Percentiles rank a stretch among this genome's conserved stretches.
These are phyloP conservation scores for Drosophila lacicola DNA, from an alignment of 2,888 invertebrate species.

Conservation along the genomic window DNA sequence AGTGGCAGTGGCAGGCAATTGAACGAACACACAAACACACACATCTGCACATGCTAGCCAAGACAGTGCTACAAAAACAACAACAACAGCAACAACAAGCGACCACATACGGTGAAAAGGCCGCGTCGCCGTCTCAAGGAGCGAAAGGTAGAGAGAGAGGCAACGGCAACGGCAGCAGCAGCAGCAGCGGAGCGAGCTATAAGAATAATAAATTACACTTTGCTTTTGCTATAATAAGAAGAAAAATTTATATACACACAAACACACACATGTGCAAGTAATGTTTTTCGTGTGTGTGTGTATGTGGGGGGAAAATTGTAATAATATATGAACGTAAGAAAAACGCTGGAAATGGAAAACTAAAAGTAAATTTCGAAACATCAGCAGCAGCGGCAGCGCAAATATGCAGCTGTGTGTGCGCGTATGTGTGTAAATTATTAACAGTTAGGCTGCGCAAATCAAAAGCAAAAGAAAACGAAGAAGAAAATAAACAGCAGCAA, in stretches of 20 bases:
- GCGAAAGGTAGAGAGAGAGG: constrained; percentile 47
- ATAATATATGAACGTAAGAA: constrained; percentile 77
- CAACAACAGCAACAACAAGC: constrained; percentile 55
- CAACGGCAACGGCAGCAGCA: constrained; percentile 29
- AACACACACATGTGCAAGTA: constrained; percentile 56
- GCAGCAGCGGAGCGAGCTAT: constrained; percentile 65
- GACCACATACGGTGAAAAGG: constrained; percentile 81
- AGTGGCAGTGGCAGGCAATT: constrained; percentile 61
- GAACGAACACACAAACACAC: constrained; percentile 51
- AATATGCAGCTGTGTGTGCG: constrained; percentile 48
- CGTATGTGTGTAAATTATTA: constrained; percentile 53
- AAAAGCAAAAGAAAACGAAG: constrained; percentile 44
- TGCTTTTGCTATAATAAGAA: constrained; percentile 82
- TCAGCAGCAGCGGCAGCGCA: constrained; percentile 19
- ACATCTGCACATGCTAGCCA: constrained; percentile 61
- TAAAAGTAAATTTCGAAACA: constrained; percentile 67
- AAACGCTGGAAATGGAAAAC: constrained; percentile 64
- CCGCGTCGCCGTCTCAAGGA: constrained; percentile 67
- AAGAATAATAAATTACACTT: constrained; percentile 82
- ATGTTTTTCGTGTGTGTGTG: constrained; percentile 48
- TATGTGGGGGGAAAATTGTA: constrained; percentile 74
- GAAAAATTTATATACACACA: constrained; percentile 75
- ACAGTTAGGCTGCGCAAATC: constrained; percentile 52
- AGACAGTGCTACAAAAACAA: constrained; percentile 52
- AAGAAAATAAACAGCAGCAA: constrained; percentile 46